phyloP scores from a whole-genome alignment of 2,797 vertebrate genomes.

The Syngnathus rostellatus region DNA sequence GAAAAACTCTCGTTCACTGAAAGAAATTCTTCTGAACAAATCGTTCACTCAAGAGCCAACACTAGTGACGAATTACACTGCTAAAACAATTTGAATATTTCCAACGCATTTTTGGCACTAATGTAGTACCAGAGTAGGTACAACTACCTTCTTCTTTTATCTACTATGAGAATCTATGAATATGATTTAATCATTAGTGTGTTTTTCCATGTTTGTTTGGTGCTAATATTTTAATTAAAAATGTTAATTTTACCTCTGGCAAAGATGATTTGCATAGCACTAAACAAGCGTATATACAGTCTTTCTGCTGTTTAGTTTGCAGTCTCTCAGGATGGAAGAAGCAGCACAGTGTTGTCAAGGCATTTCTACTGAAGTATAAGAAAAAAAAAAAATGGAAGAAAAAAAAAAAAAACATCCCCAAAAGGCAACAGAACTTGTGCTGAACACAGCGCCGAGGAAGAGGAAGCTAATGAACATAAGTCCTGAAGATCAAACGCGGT shows the following conservation, averaged over 20 bases:
- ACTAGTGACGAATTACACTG: background rate
- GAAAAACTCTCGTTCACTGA: too few species aligned
- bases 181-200: slow-evolving; percentile 80
- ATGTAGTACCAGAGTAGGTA: background rate
- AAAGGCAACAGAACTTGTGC: slow-evolving; percentile 50
- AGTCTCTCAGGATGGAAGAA: slow-evolving; percentile 72
- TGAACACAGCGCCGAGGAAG: slow-evolving; percentile 47
- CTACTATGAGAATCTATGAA: slow-evolving; percentile 57
- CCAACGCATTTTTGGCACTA: background rate
- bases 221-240: slow-evolving; percentile 83
- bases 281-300: slow-evolving; percentile 71
- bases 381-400: slow-evolving; percentile 37
- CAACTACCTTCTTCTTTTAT: background rate
- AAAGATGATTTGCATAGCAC: slow-evolving; percentile 72
- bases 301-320: slow-evolving; percentile 73
- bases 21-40: too few species aligned
- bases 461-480: slow-evolving; percentile 25
- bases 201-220: slow-evolving; percentile 82
- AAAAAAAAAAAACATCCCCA: slow-evolving; percentile 47
- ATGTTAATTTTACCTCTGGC: slow-evolving; percentile 79
- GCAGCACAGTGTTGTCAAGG: slow-evolving; percentile 69
- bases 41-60: too few species aligned
- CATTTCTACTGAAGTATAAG: slow-evolving; percentile 64
- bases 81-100: background rate
- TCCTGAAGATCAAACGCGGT: slow-evolving; percentile 5